phyloP scores from a whole-genome alignment of 2,113 vertebrate genomes.

The Gavialis gangeticus region DNA sequence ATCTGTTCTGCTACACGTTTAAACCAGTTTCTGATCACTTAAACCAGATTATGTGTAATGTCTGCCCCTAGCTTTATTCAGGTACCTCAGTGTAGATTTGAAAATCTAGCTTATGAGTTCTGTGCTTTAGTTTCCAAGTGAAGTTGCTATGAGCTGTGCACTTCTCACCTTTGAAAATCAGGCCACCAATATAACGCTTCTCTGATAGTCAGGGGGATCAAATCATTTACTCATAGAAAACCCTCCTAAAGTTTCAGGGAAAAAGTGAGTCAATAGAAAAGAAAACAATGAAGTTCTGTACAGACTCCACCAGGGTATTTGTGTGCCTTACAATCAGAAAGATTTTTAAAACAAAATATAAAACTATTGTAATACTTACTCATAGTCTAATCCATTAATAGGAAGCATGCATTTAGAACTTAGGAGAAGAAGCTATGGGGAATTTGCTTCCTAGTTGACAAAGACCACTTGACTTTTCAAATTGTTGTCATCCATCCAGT shows the following conservation, averaged over 20 bases:
- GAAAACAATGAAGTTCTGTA: not conserved
- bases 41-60: too few relatives aligned
- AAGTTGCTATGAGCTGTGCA: not conserved
- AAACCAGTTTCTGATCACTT: too few relatives aligned
- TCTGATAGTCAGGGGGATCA: not conserved
- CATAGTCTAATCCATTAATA: not conserved
- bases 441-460: not conserved
- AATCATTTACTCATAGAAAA: not conserved
- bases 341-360: slow-evolving; percentile 3
- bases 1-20: too few relatives aligned
- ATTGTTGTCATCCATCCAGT: not conserved
- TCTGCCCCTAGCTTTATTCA: too few relatives aligned
- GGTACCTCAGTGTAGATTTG: not conserved
- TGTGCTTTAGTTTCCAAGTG: not conserved
- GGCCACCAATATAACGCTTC: not conserved
- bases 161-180: not conserved
- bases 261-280: not conserved
- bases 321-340: slow-evolving; percentile 22
- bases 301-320: not conserved
- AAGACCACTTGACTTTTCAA: not conserved
- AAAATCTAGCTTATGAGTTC: not conserved
- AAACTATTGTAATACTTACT: too few relatives aligned
- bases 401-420: not conserved
- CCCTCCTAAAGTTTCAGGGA: not conserved
- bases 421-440: not conserved